Evolutionary conservation across 2,113 vertebrate species (phyloP).

Genomic region (Dendropsophus ebraccatus): DNA sequence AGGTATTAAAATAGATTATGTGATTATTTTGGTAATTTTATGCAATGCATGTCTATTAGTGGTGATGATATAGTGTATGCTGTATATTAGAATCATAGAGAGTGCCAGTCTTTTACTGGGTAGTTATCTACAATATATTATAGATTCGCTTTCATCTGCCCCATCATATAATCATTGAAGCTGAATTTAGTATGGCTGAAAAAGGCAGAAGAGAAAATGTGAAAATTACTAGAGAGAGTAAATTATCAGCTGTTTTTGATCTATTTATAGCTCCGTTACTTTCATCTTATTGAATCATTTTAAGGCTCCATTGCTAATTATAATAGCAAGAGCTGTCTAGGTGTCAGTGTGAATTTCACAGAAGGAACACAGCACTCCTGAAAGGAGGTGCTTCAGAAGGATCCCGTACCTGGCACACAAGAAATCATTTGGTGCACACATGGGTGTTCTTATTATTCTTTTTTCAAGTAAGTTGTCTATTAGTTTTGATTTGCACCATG

Average conservation of each 20-base stretch:
- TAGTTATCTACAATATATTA: conserved; percentile 4
- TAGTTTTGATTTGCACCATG: too few species aligned
- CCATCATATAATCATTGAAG: conserved; percentile 26
- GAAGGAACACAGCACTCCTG: too few species aligned
- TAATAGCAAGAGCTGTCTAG: conserved; percentile 18
- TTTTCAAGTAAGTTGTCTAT: too few species aligned
- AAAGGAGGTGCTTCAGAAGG: too few species aligned
- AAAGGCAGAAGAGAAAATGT: conserved; percentile 23
- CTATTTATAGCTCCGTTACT: conserved; percentile 42
- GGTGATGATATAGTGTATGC: not conserved
- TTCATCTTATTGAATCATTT: conserved; percentile 53
- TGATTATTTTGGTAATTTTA: not conserved
- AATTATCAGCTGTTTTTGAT: conserved; percentile 47
- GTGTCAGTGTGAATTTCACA: not conserved
- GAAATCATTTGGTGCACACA: too few species aligned
- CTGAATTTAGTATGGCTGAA: conserved; percentile 24
- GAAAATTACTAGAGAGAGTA: conserved; percentile 42
- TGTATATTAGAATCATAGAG: not conserved
- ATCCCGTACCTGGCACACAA: too few species aligned
- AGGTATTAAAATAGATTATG: not conserved
- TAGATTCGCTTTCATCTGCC: conserved; percentile 33
- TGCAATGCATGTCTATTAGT: not conserved
- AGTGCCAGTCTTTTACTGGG: not conserved
- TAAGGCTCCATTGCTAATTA: conserved; percentile 45
- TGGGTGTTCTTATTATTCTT: too few species aligned